Percentiles rank a stretch among this genome's conserved stretches.
Evolutionary conservation across 2,888 invertebrate species (phyloP).

Genomic region (Colostygia pectinataria): DNA sequence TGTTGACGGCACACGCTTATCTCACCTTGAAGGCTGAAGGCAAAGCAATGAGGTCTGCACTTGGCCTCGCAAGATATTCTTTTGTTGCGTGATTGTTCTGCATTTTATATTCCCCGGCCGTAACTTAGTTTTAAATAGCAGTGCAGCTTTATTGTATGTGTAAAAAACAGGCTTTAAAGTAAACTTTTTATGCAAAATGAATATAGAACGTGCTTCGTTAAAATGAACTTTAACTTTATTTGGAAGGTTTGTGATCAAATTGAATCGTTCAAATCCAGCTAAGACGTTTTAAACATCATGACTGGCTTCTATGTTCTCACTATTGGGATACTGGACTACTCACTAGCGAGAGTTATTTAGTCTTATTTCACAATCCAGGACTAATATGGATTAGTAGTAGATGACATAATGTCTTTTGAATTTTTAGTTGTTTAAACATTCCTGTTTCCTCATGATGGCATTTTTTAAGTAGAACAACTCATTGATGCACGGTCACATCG

Average conservation of each 20-base stretch:
- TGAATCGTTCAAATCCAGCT: neutral
- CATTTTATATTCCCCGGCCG: slow-evolving; percentile 32
- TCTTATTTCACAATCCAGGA: no score
- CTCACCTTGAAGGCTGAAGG: slow-evolving; percentile 27
- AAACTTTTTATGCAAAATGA: slow-evolving; percentile 11
- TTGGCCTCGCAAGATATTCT: slow-evolving; percentile 24
- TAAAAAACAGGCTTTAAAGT: slow-evolving; percentile 18
- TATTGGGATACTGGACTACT: no score
- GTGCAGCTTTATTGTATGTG: slow-evolving; percentile 25
- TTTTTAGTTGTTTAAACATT: no score
- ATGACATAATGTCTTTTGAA: no score
- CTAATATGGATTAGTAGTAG: no score
- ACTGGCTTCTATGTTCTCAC: no score
- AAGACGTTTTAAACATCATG: no score
- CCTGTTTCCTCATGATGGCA: no score
- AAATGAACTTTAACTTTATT: neutral
- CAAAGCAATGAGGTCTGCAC: slow-evolving; percentile 27
- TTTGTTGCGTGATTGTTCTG: slow-evolving; percentile 36
- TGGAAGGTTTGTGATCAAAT: neutral
- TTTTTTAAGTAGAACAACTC: no score
- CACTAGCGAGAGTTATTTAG: no score
- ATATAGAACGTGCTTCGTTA: slow-evolving; percentile 1
- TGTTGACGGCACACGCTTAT: slow-evolving; percentile 33
- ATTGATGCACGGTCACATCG: no score
- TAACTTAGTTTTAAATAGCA: slow-evolving; percentile 31